These are phyloP conservation scores for Caenorhabditis tropicalis DNA, from an alignment of 1,140 invertebrate species.

Conservation along the genomic window DNA sequence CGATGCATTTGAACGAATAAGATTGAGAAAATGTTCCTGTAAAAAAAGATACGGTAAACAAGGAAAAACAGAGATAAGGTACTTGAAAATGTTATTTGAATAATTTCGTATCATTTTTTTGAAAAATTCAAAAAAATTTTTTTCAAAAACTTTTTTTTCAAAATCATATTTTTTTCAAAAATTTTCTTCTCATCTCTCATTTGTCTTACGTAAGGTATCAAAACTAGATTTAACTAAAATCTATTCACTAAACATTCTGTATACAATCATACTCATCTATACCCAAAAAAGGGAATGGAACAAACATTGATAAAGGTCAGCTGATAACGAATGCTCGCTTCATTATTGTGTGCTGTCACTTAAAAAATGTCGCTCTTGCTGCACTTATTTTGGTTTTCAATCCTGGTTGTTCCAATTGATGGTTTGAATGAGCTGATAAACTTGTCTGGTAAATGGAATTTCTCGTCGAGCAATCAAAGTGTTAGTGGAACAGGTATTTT, in stretches of 20 bases:
- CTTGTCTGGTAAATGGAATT: neutral
- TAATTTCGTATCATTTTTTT: no score
- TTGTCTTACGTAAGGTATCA: no score
- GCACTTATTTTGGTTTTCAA: neutral
- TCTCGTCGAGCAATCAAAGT: neutral
- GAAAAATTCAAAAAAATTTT: no score
- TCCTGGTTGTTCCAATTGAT: neutral
- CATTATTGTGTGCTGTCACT: neutral
- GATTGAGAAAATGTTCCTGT: neutral
- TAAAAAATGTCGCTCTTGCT: neutral
- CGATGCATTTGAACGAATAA: neutral
- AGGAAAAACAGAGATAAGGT: neutral
- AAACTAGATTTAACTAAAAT: no score
- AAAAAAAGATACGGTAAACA: neutral
- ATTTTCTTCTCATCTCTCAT: no score
- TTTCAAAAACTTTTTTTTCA: no score
- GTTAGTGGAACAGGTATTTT: neutral
- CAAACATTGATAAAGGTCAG: constrained; percentile 1
- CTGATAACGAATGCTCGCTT: constrained; percentile 13
- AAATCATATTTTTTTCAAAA: no score
- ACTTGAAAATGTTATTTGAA: no score
- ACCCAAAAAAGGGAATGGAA: neutral
- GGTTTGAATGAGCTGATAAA: neutral
- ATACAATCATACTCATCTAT: neutral
- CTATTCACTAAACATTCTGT: no score